A percentile compares a stretch with the other conserved stretches of the same genome.
Evolutionary conservation across 1,140 invertebrate genomes (phyloP).

Genomic region (Zaprionus kolodkinae): DNA sequence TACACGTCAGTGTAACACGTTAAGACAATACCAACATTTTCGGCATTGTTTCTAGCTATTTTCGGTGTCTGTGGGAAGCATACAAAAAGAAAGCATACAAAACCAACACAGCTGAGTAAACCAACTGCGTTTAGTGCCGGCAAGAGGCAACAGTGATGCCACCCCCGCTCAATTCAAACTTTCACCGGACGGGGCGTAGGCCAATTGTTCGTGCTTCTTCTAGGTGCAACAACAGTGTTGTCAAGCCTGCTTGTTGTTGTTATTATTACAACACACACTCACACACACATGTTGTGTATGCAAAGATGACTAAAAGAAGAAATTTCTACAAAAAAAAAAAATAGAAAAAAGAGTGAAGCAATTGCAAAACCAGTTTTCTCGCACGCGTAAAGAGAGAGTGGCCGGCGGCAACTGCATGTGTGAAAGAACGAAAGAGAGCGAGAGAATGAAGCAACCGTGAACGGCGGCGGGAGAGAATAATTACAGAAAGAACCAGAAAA

Average conservation of each 20-base stretch:
- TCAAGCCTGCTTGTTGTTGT: conserved; percentile 5
- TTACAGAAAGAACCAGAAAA: conserved; percentile 70
- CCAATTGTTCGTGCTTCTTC: conserved; percentile 13
- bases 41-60: not conserved
- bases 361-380: conserved; percentile 57
- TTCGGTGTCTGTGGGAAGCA: not conserved
- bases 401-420: conserved; percentile 46
- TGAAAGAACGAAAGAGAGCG: not conserved
- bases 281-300: conserved; percentile 19
- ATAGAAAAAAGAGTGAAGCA: conserved; percentile 14
- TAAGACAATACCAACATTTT: conserved; percentile 9
- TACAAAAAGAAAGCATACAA: conserved; percentile 26
- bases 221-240: not conserved
- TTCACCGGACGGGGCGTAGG: conserved; percentile 51
- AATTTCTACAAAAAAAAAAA: conserved; percentile 19
- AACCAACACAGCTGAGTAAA: conserved; percentile 56
- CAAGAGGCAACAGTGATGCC: not conserved
- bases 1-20: conserved; percentile 38
- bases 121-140: conserved; percentile 28
- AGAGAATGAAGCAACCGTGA: not conserved
- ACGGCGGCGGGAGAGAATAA: conserved; percentile 1
- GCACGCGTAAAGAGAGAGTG: conserved; percentile 3
- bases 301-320: conserved; percentile 13
- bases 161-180: conserved; percentile 35
- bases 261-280: not conserved